Evolutionary conservation across 2,797 vertebrate genomes (phyloP).

Genomic region (Yasuhikotakia modesta): DNA sequence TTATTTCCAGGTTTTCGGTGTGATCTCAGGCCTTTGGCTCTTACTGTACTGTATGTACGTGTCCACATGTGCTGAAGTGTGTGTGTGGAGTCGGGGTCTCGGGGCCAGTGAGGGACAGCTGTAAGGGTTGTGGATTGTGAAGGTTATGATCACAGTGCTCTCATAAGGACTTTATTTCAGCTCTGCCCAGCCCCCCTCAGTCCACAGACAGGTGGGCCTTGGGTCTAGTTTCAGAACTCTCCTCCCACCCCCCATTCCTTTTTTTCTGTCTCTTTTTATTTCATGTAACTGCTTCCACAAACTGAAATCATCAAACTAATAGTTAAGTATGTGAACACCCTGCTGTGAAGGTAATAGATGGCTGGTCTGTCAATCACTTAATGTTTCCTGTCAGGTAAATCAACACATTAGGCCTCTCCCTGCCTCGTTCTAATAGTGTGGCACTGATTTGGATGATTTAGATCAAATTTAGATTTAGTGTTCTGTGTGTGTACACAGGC

Average conservation of each 20-base stretch:
- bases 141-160: constrained; percentile 90
- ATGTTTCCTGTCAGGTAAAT: constrained; percentile 46
- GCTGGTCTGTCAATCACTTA: constrained; percentile 74
- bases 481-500: constrained; percentile 26
- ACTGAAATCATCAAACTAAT: neutral
- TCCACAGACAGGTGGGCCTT: constrained; percentile 88
- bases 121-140: constrained; percentile 80
- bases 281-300: constrained; percentile 32
- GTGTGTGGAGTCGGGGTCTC: constrained; percentile 55
- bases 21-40: neutral
- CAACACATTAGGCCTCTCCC: constrained; percentile 9
- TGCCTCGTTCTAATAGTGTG: constrained; percentile 45
- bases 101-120: constrained; percentile 71
- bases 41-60: neutral
- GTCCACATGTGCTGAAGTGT: constrained; percentile 46
- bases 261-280: constrained; percentile 45
- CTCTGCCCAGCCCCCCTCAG: constrained; percentile 70
- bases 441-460: constrained; percentile 15
- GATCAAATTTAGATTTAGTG: neutral
- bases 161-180: constrained; percentile 85
- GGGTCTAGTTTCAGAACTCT: constrained; percentile 94
- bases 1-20: neutral
- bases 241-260: constrained; percentile 53
- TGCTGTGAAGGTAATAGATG: constrained; percentile 65
- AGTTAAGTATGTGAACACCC: neutral